Evolutionary conservation across 2,888 invertebrate species (phyloP), one percentile per base, ranked within the genome.

Genomic region (Apamea monoglypha): DNA sequence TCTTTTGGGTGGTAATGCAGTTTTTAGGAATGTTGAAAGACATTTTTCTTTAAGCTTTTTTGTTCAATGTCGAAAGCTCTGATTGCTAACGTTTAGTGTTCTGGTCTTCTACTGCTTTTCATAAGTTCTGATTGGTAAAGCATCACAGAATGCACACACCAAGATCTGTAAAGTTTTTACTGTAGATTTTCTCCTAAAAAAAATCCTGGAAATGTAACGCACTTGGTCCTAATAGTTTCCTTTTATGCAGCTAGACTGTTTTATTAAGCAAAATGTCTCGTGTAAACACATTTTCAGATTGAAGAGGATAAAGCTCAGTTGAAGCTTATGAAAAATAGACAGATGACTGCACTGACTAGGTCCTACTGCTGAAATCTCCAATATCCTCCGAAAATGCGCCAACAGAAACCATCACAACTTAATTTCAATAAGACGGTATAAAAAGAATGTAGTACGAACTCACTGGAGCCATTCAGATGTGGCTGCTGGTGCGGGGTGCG

Each of bases 401-500:
- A 80, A 6, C 72, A 56, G 1, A 74, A 68, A 29, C 18, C 18
- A n/a, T 3, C 2, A 40, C 0, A 50, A 16, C 16, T 74, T 29
- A 0, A 68, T 53, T 53, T 18, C 1, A 40, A 53, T 16, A 68
- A 40, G 40, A 67, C 64, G 18, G 67, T 76, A 88, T 61, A 18
- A 70, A 88, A 86, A 87, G 87, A 87, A 89, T 92, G 92, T 87
- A 93, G 95, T 97, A 97, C 97, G 96, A 97, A 97, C 97, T 97
- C 97, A 97, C 97, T 97, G 95, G 96, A 96, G 96, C 97, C 97
- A 96, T 96, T 96, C 96, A 96, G 92, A 92, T 96, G 96, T 73
- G 94, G 94, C 86, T 95, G 95, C 78, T 94, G 95, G 88, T 95
- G 94, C 68, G 96, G 95, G 8, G 95, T 93, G 90, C 95, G 95